A percentile compares a stretch with the other conserved stretches of the same genome.
phyloP scores from a whole-genome alignment of 2,888 invertebrate species.

The Brenthis hecate region DNA sequence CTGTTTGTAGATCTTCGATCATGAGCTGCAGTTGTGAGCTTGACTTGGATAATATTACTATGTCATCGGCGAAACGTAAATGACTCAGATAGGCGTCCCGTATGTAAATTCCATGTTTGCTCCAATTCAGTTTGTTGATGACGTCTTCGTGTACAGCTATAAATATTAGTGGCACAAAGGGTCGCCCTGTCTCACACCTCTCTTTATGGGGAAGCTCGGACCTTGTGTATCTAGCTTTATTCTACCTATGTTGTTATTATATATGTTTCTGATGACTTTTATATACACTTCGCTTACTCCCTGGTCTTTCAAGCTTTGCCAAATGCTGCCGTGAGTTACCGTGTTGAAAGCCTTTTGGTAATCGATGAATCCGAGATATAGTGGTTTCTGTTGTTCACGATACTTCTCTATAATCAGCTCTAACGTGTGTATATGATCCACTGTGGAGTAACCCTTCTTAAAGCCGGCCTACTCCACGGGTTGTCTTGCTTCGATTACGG shows the following conservation, averaged over 20 bases:
- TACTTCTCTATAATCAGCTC: background rate
- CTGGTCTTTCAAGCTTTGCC: too few relatives aligned
- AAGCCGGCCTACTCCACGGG: constrained; percentile 40
- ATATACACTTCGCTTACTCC: too few relatives aligned
- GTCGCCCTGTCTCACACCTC: constrained; percentile 38
- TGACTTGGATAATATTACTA: constrained; percentile 25
- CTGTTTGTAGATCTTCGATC: constrained; percentile 10
- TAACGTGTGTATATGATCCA: background rate
- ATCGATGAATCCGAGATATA: too few relatives aligned
- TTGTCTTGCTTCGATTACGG: constrained; percentile 30
- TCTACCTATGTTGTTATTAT: too few relatives aligned
- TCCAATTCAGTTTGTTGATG: constrained; percentile 27
- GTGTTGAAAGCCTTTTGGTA: background rate
- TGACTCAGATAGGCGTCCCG: background rate
- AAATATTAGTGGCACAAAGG: constrained; percentile 33
- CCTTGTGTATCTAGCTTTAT: constrained; percentile 31
- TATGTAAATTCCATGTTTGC: constrained; percentile 9
- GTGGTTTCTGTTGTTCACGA: background rate
- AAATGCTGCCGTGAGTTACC: too few relatives aligned
- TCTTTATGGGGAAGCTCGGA: constrained; percentile 24
- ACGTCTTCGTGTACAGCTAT: constrained; percentile 21
- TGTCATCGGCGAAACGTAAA: constrained; percentile 16
- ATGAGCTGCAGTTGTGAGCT: constrained; percentile 27
- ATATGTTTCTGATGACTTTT: constrained; percentile 20
- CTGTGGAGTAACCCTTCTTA: constrained; percentile 11